phyloP scores from a whole-genome alignment of 2,113 vertebrate species.

The Corapipo altera region DNA sequence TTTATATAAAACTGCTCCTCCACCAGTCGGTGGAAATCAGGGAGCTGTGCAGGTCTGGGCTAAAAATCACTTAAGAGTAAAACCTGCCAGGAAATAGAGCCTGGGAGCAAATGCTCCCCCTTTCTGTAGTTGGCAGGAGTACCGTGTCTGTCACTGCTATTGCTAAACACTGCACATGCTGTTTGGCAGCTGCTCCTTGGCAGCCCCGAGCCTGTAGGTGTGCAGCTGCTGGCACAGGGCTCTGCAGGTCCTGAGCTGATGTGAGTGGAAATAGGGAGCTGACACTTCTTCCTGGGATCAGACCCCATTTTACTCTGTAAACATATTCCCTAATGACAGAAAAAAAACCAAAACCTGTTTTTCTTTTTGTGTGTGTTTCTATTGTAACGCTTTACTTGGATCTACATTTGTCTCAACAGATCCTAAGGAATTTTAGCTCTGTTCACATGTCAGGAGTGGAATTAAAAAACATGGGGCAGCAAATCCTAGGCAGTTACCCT shows the following conservation, averaged over 20 bases:
- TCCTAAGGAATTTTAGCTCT: slow-evolving; percentile 54
- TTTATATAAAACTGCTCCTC: not conserved
- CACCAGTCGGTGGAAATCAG: fast-evolving
- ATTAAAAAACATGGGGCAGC: slow-evolving; percentile 17
- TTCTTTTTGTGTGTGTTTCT: not conserved
- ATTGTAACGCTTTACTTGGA: not conserved
- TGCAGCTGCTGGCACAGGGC: not conserved
- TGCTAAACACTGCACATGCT: not conserved
- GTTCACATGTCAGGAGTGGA: slow-evolving; percentile 52
- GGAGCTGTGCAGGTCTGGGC: not conserved
- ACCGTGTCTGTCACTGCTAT: not conserved
- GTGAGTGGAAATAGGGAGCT: not conserved
- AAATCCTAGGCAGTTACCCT: slow-evolving; percentile 35
- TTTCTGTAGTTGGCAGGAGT: not conserved
- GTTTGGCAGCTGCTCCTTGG: not conserved
- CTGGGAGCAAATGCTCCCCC: not conserved
- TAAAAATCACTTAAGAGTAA: not conserved
- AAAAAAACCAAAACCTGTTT: not conserved
- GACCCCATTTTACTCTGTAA: not conserved
- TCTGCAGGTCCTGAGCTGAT: not conserved
- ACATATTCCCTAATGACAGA: not conserved
- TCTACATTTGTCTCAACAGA: slow-evolving; percentile 51
- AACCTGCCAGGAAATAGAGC: not conserved
- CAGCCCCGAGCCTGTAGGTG: not conserved
- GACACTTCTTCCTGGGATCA: not conserved